Conservation (phyloP, 37 sponge, comb jelly and placozoan genomes). For the Tethya wilhelma region DNA sequence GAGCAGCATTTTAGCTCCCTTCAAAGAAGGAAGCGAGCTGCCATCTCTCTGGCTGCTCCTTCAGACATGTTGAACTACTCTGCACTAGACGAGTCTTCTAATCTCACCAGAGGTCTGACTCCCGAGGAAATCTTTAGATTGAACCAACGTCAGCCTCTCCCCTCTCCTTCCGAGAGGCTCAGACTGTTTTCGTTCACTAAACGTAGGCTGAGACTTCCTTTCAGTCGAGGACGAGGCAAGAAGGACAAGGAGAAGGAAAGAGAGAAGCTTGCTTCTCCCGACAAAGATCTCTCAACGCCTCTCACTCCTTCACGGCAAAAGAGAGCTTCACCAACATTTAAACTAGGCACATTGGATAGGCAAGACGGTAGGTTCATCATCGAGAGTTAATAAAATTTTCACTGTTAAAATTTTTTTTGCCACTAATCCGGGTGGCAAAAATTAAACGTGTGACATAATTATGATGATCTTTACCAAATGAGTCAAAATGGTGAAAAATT, state of each 20-base stretch:
- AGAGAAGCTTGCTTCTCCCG: conserved; percentile 27
- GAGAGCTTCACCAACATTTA: neutral
- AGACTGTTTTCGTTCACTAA: conserved; percentile 42
- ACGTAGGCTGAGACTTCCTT: conserved; percentile 33
- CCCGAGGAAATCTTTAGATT: conserved; percentile 28
- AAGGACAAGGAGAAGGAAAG: conserved; percentile 17
- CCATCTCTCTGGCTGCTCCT: conserved; percentile 35
- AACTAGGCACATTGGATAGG: too few relatives aligned
- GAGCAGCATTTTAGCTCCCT: conserved; percentile 12
- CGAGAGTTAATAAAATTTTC: too few relatives aligned
- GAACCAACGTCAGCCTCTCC: conserved; percentile 19
- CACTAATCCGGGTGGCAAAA: too few relatives aligned
- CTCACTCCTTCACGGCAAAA: neutral
- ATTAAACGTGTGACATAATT: too few relatives aligned
- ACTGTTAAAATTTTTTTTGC: too few relatives aligned
- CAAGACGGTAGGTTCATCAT: too few relatives aligned
- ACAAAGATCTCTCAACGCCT: conserved; percentile 8
- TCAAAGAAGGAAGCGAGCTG: conserved; percentile 18
- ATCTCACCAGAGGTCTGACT: conserved; percentile 35
- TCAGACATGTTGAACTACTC: neutral
- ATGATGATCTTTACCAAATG: too few relatives aligned
- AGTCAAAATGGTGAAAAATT: too few relatives aligned
- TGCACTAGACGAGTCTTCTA: conserved; percentile 28
- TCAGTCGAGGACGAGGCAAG: conserved; percentile 23
- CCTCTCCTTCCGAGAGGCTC: conserved; percentile 29